Percentiles rank a stretch among this genome's conserved stretches.
Conservation (phyloP, 2,797 vertebrate genomes). For the Picus viridis region DNA sequence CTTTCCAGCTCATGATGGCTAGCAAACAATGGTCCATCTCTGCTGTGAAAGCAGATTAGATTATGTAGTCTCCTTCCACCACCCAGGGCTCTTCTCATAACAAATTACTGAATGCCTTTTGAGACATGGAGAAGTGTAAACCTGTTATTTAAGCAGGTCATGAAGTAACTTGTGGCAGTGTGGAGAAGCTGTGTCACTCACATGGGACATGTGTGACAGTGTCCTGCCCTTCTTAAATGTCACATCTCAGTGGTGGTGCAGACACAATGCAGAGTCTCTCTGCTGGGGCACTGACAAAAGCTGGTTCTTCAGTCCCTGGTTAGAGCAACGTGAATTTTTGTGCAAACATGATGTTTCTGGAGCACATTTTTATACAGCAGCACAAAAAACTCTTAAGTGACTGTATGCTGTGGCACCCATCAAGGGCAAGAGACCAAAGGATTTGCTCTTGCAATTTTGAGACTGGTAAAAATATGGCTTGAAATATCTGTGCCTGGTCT, state of each 20-base stretch:
- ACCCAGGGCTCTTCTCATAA: not conserved
- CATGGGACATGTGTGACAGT: fast-evolving
- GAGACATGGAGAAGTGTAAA: not conserved
- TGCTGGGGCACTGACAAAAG: not conserved
- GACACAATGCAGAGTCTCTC: not conserved
- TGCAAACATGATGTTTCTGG: not conserved
- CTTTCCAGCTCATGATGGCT: not conserved
- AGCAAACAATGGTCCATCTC: fast-evolving
- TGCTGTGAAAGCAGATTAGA: not conserved
- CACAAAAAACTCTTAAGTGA: not conserved
- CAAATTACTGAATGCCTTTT: not conserved
- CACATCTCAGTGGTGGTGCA: not conserved
- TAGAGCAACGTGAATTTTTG: not conserved
- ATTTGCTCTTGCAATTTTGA: not conserved
- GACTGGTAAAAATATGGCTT: not conserved
- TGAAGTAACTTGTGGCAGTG: fast-evolving
- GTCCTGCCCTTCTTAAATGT: not conserved
- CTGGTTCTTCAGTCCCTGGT: not conserved
- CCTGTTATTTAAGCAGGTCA: not conserved
- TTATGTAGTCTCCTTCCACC: not conserved
- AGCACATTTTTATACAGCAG: not conserved
- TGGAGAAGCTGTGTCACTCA: not conserved
- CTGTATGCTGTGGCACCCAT: not conserved
- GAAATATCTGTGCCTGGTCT: not conserved
- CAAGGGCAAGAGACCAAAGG: not conserved